Conservation (phyloP, 1,140 invertebrate species). For the Sesamia nonagrioides region DNA sequence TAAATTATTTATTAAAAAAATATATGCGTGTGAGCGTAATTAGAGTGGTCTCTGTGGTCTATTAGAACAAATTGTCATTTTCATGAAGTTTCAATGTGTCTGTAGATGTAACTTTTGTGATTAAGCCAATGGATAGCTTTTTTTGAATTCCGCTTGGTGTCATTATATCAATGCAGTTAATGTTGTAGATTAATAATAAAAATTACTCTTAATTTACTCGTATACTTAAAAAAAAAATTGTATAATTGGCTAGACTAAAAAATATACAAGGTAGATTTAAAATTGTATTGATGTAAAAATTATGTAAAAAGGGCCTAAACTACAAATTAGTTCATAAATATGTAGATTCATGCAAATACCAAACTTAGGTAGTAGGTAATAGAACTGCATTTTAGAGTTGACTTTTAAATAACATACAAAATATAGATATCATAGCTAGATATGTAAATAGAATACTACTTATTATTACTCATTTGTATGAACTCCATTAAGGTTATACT, state of each 20-base stretch:
- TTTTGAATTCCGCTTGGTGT: not conserved
- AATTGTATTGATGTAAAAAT: slow-evolving; percentile 2
- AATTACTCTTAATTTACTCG: not conserved
- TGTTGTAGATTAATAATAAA: not conserved
- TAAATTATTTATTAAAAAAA: no score
- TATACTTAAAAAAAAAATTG: not conserved
- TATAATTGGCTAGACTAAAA: not conserved
- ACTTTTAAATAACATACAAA: not conserved
- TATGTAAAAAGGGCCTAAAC: not conserved
- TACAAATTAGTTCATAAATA: not conserved
- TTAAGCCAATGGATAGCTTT: not conserved
- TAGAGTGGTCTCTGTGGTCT: no score
- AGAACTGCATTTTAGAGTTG: slow-evolving; percentile 18
- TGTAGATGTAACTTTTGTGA: no score
- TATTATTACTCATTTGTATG: not conserved
- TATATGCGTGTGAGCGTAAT: no score
- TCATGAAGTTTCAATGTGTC: no score
- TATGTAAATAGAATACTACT: not conserved
- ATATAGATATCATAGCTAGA: not conserved
- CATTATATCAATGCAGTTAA: slow-evolving; percentile 6
- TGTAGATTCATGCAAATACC: not conserved
- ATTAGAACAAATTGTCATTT: no score
- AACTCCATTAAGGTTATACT: not conserved
- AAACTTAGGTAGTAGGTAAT: not conserved
- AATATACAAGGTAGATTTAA: not conserved